Evolutionary conservation across 2,888 invertebrate genomes (phyloP).

Genomic region (Synergus itoensis): DNA sequence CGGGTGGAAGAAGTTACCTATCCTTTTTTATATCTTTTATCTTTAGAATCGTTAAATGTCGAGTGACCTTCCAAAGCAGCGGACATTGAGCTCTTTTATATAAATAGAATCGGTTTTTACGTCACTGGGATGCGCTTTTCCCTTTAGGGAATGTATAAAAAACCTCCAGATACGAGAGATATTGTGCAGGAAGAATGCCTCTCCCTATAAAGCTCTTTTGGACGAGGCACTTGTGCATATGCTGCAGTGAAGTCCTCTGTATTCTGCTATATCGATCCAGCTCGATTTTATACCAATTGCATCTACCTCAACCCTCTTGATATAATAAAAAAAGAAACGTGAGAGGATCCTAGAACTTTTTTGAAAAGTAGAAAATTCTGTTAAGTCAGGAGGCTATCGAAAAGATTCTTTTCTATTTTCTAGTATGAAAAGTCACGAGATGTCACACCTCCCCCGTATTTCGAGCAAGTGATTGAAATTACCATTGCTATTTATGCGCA

Average conservation of each 20-base stretch:
- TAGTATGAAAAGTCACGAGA: too few relatives aligned
- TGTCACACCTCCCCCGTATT: too few relatives aligned
- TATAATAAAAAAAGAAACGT: neutral
- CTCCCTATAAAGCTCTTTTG: constrained; percentile 10
- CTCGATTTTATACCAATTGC: neutral
- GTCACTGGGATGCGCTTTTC: constrained; percentile 36
- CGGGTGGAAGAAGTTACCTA: neutral
- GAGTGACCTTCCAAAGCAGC: neutral
- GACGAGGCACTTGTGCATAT: constrained; percentile 5
- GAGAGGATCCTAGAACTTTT: neutral
- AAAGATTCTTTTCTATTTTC: neutral
- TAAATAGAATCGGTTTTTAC: constrained; percentile 18
- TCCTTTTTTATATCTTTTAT: neutral
- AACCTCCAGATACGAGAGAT: constrained; percentile 13
- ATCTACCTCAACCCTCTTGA: neutral
- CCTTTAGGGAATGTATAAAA: constrained; percentile 25
- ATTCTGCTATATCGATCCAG: constrained; percentile 30
- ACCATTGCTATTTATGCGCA: too few relatives aligned
- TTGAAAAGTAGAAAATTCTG: neutral
- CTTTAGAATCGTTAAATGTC: constrained; percentile 5
- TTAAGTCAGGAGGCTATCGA: neutral
- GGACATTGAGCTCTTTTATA: constrained; percentile 5
- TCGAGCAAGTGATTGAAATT: too few relatives aligned
- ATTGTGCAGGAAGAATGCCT: constrained; percentile 12
- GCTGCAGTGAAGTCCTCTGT: constrained; percentile 4